Evolutionary conservation across 2,888 invertebrate genomes (phyloP), one percentile per base, ranked within the genome.

Genomic region (Trisateles emortualis): DNA sequence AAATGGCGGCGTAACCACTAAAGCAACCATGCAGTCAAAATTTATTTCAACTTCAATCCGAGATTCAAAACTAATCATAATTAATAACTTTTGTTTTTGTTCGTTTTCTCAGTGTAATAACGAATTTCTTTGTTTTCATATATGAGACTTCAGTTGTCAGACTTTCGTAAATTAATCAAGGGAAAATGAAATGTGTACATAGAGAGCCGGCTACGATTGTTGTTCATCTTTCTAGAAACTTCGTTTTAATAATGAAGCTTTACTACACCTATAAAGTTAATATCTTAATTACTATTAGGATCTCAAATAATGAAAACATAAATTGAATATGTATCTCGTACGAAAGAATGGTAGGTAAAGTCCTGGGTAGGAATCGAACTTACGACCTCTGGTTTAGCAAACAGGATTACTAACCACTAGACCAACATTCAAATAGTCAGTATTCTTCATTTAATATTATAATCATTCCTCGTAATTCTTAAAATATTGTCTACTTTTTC

Each of bases 11-110:
- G n/a, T n/a, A n/a, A n/a, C n/a, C n/a, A n/a, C n/a, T n/a, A n/a
- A n/a, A n/a, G n/a, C n/a, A n/a, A n/a, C n/a, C n/a, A n/a, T n/a
- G n/a, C n/a, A n/a, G n/a, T n/a, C n/a, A 39, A 22, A 3, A n/a
- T 39, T 22, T 6, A 13, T 13, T 39, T 22, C 10, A 36, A 35
- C 14, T 9, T 13, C 9, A 39, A 10, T 16, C 4, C 11, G 22
- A 39, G 13, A 11, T 39, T 39, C 8, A 5, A 39, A 39, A 39
- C 22, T 24, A 39, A 39, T 39, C 22, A 22, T 13, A 24, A 11
- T 39, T 36, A 3, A 36, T 39, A 35, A 35, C 16, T 35, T n/a
- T 11, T 17, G 6, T 39, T 39, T 36, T 11, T 39, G 22, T 38
- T 38, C n/a, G 10, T 16, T 9, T 10, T 5, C 0, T 2, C 38